These are phyloP conservation scores for Sinocyclocheilus anshuiensis DNA, from an alignment of 2,113 vertebrate species.

Conservation along the genomic window DNA sequence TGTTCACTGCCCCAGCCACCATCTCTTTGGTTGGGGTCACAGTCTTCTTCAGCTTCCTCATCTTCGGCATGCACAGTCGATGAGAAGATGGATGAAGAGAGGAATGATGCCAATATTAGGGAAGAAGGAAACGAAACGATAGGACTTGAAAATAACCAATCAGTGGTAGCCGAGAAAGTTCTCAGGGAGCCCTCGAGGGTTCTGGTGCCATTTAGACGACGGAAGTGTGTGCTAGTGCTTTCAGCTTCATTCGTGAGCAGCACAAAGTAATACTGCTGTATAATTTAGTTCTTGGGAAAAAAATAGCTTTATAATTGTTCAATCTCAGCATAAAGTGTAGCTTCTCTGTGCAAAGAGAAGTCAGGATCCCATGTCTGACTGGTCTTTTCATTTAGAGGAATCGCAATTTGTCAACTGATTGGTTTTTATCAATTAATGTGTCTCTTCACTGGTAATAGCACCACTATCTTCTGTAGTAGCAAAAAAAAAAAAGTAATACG, in stretches of 20 bases:
- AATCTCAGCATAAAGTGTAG: conserved; percentile 10
- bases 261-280: conserved; percentile 33
- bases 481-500: too few species aligned
- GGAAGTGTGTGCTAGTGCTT: conserved; percentile 14
- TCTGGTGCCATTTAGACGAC: conserved; percentile 52
- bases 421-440: neutral
- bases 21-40: conserved; percentile 91
- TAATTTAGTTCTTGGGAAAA: conserved; percentile 37
- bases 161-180: conserved; percentile 46
- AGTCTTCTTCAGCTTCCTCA: conserved; percentile 91
- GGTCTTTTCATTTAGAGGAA: neutral
- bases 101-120: neutral
- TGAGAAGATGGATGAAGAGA: conserved; percentile 57
- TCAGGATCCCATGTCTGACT: neutral
- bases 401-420: neutral
- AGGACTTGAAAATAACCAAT: neutral
- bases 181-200: conserved; percentile 44
- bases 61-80: conserved; percentile 91
- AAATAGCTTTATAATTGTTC: conserved; percentile 44
- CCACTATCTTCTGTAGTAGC: neutral
- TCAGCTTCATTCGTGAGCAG: conserved; percentile 27
- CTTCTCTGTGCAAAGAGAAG: conserved; percentile 21
- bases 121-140: neutral
- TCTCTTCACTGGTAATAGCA: neutral
- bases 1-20: conserved; percentile 93